Evolutionary conservation across 2,797 vertebrate genomes (phyloP).

Genomic region (Dendrocincla fuliginosa): DNA sequence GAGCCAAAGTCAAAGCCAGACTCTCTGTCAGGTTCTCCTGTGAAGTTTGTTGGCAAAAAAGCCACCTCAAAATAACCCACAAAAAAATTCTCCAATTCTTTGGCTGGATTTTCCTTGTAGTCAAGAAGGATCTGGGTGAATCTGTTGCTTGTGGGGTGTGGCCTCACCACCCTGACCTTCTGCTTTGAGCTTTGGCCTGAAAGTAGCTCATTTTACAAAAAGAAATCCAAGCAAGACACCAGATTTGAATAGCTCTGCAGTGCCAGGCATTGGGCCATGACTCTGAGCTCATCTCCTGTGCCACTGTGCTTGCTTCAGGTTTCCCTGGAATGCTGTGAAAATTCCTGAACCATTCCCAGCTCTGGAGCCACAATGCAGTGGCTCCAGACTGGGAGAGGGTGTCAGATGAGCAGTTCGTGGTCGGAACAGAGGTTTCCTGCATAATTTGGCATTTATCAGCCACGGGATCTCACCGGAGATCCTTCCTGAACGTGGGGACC

Average conservation of each 20-base stretch:
- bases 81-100: neutral
- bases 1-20: neutral
- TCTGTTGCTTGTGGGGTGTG: neutral
- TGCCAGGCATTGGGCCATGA: neutral
- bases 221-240: neutral
- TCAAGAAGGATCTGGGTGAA: neutral
- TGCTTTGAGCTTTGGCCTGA: neutral
- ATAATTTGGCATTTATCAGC: neutral
- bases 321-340: neutral
- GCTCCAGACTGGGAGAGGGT: neutral
- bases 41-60: neutral
- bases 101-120: neutral
- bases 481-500: neutral
- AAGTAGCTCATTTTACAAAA: neutral
- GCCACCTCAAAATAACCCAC: neutral
- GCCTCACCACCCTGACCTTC: neutral
- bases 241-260: conserved; percentile 13
- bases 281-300: neutral
- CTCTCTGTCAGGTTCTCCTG: neutral
- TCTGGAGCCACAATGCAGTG: neutral
- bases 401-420: neutral
- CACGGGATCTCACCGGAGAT: neutral
- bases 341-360: neutral
- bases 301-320: neutral
- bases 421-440: neutral